phyloP scores from a whole-genome alignment of 2,797 vertebrate species.

The Oryzias sinensis region DNA sequence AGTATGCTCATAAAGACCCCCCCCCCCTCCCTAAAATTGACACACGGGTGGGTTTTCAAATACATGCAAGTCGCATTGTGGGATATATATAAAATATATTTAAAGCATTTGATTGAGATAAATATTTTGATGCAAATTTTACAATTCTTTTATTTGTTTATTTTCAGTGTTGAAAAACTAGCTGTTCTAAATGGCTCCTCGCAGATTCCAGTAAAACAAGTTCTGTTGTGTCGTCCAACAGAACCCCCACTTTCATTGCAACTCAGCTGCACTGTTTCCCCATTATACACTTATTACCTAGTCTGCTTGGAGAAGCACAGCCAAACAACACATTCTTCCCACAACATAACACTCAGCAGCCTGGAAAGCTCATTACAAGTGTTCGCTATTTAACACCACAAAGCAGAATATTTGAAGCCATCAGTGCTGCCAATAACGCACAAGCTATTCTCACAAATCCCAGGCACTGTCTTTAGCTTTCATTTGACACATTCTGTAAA shows the following conservation, averaged over 20 bases:
- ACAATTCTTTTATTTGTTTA: slow-evolving; percentile 6
- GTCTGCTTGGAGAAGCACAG: slow-evolving; percentile 60
- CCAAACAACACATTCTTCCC: slow-evolving; percentile 61
- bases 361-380: slow-evolving; percentile 66
- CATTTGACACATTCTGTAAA: slow-evolving; percentile 5
- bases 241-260: slow-evolving; percentile 50
- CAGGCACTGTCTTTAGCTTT: slow-evolving; percentile 10
- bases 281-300: slow-evolving; percentile 69
- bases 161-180: slow-evolving; percentile 30
- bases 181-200: slow-evolving; percentile 33
- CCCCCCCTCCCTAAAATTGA: too few relatives aligned
- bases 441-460: slow-evolving; percentile 7
- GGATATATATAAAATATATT: too few relatives aligned
- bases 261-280: slow-evolving; percentile 57
- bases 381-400: slow-evolving; percentile 55
- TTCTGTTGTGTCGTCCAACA: slow-evolving; percentile 35
- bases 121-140: not conserved
- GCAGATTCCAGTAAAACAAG: slow-evolving; percentile 44
- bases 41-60: too few relatives aligned
- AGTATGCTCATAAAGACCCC: too few relatives aligned
- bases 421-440: slow-evolving; percentile 28
- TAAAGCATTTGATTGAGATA: too few relatives aligned
- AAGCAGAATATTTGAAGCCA: slow-evolving; percentile 42
- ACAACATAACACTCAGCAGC: slow-evolving; percentile 56
- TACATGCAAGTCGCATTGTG: too few relatives aligned